Conservation (phyloP, 92 coral and sea anemone genomes). For the Epizoanthus rinbou region DNA sequence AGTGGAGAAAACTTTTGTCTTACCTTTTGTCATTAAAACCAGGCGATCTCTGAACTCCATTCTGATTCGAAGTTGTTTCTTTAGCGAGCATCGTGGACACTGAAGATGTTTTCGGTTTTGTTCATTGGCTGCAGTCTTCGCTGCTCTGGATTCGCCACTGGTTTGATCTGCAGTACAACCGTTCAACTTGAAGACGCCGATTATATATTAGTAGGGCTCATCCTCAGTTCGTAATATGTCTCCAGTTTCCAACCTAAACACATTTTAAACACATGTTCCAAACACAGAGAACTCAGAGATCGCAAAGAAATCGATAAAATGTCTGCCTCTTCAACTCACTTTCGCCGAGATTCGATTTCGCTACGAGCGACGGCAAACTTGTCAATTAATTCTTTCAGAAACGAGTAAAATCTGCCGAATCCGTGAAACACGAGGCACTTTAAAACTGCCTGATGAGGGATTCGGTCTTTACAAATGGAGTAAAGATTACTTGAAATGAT, state of each 20-base stretch:
- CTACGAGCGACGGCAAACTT: background rate
- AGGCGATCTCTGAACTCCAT: background rate
- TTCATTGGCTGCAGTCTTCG: constrained; percentile 13
- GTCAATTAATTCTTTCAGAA: too few relatives aligned
- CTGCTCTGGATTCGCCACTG: background rate
- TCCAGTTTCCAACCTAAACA: background rate
- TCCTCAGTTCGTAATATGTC: background rate
- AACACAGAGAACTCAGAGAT: constrained; percentile 6
- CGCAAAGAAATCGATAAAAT: background rate
- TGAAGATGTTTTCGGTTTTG: constrained; percentile 24
- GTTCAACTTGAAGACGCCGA: background rate
- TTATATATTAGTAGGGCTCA: background rate
- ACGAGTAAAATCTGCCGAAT: background rate
- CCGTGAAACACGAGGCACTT: background rate
- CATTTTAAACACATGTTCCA: constrained; percentile 25
- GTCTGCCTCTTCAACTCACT: background rate
- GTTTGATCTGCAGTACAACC: background rate
- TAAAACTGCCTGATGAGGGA: background rate
- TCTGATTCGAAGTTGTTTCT: background rate
- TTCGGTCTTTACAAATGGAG: background rate
- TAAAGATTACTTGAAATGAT: background rate
- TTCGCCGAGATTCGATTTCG: background rate
- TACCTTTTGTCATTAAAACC: constrained; percentile 17
- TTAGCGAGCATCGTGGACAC: background rate
- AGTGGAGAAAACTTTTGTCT: background rate